phyloP scores from a whole-genome alignment of 2,113 vertebrate genomes.

The Perca fluviatilis region DNA sequence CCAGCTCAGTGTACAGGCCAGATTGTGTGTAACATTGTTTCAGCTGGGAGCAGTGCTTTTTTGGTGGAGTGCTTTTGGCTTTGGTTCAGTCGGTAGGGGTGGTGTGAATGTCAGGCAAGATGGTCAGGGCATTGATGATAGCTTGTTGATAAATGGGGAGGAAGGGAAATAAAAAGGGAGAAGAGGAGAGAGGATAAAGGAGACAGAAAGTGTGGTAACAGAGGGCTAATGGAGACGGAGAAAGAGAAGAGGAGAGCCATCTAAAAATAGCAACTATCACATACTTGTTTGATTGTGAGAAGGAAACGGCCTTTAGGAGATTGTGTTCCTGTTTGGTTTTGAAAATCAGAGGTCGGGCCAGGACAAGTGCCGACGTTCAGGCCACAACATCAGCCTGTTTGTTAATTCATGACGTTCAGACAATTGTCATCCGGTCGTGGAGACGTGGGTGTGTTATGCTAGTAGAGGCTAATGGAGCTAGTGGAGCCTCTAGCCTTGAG shows the following conservation, averaged over 20 bases:
- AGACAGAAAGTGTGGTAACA: constrained; percentile 22
- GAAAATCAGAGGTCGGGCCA: neutral
- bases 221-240: constrained; percentile 29
- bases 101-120: neutral
- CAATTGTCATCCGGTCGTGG: neutral
- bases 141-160: constrained; percentile 8
- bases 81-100: neutral
- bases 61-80: constrained; percentile 15
- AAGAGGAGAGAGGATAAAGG: neutral
- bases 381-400: constrained; percentile 15
- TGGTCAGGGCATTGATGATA: neutral
- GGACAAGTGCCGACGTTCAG: neutral
- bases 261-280: constrained; percentile 78
- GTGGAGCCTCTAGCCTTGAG: neutral
- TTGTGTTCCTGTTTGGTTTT: constrained; percentile 64
- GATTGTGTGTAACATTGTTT: constrained; percentile 60
- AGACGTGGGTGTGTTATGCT: neutral
- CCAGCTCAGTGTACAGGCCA: constrained; percentile 43
- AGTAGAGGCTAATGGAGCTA: neutral
- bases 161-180: neutral
- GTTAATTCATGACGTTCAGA: neutral
- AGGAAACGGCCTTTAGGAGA: constrained; percentile 64
- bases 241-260: constrained; percentile 26
- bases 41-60: constrained; percentile 30
- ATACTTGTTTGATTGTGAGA: constrained; percentile 81